Percentiles rank a stretch among this genome's conserved stretches.
These are phyloP conservation scores for Sphenopsis melanotis DNA, from an alignment of 2,797 vertebrate species.

Conservation along the genomic window DNA sequence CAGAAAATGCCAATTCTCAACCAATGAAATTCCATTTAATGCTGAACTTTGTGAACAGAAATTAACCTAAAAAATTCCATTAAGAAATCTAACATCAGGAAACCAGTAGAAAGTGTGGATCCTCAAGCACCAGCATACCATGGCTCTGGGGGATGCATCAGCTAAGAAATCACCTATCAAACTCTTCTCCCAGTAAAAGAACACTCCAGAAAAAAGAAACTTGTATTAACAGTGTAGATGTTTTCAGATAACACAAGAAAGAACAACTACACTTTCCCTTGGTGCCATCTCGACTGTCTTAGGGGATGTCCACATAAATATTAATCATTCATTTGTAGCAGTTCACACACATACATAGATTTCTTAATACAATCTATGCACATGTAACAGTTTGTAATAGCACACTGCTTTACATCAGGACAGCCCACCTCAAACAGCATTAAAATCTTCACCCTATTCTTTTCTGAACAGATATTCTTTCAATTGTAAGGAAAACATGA, in stretches of 20 bases:
- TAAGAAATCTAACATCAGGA: neutral
- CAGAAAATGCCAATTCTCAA: neutral
- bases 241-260: neutral
- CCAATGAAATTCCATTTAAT: neutral
- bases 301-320: neutral
- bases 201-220: neutral
- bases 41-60: neutral
- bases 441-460: neutral
- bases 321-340: neutral
- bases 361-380: neutral
- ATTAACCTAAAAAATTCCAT: neutral
- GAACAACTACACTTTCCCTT: neutral
- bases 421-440: neutral
- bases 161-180: neutral
- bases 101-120: neutral
- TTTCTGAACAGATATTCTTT: neutral
- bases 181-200: neutral
- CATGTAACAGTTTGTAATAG: neutral
- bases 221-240: neutral
- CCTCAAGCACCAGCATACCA: neutral
- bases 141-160: neutral
- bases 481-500: neutral
- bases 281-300: rapidly evolving
- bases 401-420: neutral
- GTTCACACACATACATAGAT: neutral